Evolutionary conservation across 2,797 vertebrate species (phyloP).

Genomic region (Podarcis lilfordi): DNA sequence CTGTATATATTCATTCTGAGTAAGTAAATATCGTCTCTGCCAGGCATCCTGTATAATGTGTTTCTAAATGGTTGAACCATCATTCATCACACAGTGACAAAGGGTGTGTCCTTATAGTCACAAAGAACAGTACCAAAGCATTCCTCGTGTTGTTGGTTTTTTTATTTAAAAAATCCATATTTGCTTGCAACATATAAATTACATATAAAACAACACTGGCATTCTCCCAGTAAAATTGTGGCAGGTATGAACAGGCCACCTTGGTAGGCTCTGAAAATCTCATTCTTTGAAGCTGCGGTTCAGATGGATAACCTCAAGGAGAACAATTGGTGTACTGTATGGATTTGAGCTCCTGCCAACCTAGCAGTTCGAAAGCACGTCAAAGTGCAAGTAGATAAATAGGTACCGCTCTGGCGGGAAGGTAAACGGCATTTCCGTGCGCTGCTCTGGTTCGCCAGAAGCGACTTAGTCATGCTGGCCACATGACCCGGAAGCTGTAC

Average conservation of each 20-base stretch:
- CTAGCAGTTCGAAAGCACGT: too few relatives aligned
- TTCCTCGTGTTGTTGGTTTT: background rate
- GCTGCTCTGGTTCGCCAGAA: too few relatives aligned
- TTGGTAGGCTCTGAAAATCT: background rate
- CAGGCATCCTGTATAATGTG: slow-evolving; percentile 3
- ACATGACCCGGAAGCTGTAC: too few relatives aligned
- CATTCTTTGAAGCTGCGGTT: background rate
- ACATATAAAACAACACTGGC: background rate
- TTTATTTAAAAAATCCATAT: background rate
- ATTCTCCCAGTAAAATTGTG: background rate
- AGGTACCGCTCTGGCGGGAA: too few relatives aligned
- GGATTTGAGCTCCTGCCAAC: too few relatives aligned
- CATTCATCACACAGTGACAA: background rate
- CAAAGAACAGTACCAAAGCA: slow-evolving; percentile 10
- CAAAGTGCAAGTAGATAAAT: too few relatives aligned
- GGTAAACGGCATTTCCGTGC: too few relatives aligned
- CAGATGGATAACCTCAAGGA: background rate
- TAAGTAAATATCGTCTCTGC: background rate
- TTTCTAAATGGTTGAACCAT: background rate
- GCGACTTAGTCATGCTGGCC: too few relatives aligned
- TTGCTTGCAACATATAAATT: background rate
- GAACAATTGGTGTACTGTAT: background rate
- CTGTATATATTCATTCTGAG: slow-evolving; percentile 19
- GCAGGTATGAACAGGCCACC: background rate
- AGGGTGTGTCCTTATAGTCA: slow-evolving; percentile 39